Conservation (phyloP, 1,140 invertebrate genomes). For the Rhopalosiphum padi region DNA sequence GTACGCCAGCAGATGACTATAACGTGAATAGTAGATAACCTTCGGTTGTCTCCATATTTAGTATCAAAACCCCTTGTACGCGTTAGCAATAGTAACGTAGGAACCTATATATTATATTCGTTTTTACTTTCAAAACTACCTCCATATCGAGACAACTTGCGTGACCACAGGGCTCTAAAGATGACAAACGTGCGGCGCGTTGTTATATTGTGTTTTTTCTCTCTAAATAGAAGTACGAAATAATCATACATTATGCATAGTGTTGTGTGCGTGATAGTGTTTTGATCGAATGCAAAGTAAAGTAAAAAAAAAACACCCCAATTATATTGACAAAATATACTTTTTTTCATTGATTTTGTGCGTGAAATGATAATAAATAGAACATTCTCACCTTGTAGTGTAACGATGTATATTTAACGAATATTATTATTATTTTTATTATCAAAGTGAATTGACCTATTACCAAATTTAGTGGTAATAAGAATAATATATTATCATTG, state of each 20-base stretch:
- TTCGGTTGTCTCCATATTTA: conserved; percentile 48
- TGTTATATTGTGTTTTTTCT: neutral
- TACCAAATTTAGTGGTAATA: too few relatives aligned
- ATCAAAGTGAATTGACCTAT: too few relatives aligned
- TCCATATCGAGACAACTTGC: conserved; percentile 53
- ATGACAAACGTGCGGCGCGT: conserved; percentile 27
- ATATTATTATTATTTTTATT: neutral
- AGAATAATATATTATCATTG: too few relatives aligned
- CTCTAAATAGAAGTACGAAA: neutral
- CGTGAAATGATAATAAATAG: neutral
- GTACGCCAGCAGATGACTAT: conserved; percentile 1
- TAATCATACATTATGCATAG: neutral
- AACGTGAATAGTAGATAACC: conserved; percentile 36
- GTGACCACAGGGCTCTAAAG: conserved; percentile 48
- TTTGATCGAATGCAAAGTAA: neutral
- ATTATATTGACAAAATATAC: neutral
- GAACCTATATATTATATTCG: conserved; percentile 42
- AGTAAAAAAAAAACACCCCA: neutral
- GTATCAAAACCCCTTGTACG: conserved; percentile 46
- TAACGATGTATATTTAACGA: neutral
- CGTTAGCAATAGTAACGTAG: neutral
- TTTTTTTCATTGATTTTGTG: neutral
- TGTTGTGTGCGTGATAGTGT: neutral
- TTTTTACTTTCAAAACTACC: conserved; percentile 56
- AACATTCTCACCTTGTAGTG: neutral